phyloP scores from a whole-genome alignment of 2,113 vertebrate genomes.

The Hucho hucho region DNA sequence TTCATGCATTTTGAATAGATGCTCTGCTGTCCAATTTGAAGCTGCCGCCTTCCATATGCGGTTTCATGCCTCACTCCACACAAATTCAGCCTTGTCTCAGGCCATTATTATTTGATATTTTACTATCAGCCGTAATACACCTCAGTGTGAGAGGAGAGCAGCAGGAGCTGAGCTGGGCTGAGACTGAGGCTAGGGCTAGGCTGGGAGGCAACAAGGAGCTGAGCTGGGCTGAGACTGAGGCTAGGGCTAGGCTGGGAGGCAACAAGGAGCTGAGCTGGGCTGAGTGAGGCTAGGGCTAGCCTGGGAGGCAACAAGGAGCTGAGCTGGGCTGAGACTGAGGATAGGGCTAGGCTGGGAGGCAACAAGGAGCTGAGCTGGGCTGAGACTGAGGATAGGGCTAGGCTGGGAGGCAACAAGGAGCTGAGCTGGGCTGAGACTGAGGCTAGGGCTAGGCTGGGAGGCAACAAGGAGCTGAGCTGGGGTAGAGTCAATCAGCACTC shows the following conservation, averaged over 20 bases:
- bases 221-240: background rate
- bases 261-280: too few species aligned
- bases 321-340: background rate
- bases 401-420: background rate
- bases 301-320: background rate
- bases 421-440: background rate
- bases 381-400: too few species aligned
- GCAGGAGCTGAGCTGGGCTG: background rate
- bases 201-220: background rate
- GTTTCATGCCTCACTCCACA: slow-evolving; percentile 53
- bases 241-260: too few species aligned
- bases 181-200: too few species aligned
- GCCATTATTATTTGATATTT: slow-evolving; percentile 63
- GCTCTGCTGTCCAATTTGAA: slow-evolving; percentile 58
- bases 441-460: too few species aligned
- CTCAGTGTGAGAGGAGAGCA: background rate
- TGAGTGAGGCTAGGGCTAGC: too few species aligned
- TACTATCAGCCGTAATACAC: slow-evolving; percentile 48
- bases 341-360: background rate
- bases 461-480: too few species aligned
- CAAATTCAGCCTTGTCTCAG: slow-evolving; percentile 40
- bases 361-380: too few species aligned
- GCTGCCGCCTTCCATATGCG: slow-evolving; percentile 60
- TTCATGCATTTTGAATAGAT: slow-evolving; percentile 68
- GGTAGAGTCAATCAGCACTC: too few species aligned